Evolutionary conservation across 2,113 vertebrate species (phyloP).

Genomic region (Cygnus buccinator): DNA sequence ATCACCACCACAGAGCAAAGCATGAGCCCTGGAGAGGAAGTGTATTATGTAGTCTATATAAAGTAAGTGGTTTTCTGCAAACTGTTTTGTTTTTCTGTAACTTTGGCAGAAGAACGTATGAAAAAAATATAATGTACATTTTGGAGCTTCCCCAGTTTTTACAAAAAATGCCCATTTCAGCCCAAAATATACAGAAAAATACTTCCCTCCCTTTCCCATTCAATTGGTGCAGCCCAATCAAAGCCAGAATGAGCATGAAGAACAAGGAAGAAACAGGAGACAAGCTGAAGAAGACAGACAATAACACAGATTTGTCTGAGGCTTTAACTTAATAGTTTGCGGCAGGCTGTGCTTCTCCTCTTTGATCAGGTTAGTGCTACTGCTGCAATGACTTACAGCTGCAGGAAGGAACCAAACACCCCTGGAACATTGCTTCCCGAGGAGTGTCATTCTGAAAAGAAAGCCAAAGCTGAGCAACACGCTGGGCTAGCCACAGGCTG

Average conservation of each 20-base stretch:
- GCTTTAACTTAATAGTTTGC: slow-evolving; percentile 27
- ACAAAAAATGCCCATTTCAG: slow-evolving; percentile 14
- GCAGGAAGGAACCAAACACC: slow-evolving; percentile 22
- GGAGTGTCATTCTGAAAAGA: slow-evolving; percentile 7
- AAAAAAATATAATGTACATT: background rate
- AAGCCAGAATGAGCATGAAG: background rate
- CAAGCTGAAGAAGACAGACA: background rate
- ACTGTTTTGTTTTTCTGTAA: slow-evolving; percentile 25
- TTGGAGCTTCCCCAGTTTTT: slow-evolving; percentile 35
- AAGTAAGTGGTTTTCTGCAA: slow-evolving; percentile 40
- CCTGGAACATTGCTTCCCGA: slow-evolving; percentile 35
- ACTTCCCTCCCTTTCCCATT: slow-evolving; percentile 11
- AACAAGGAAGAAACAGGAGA: slow-evolving; percentile 40
- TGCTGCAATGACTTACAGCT: slow-evolving; percentile 40
- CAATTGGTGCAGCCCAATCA: background rate
- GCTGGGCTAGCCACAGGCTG: background rate
- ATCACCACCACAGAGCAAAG: background rate
- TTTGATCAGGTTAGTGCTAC: slow-evolving; percentile 14
- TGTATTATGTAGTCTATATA: slow-evolving; percentile 18
- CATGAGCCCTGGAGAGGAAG: background rate
- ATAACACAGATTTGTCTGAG: slow-evolving; percentile 31
- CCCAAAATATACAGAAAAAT: background rate
- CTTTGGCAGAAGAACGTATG: slow-evolving; percentile 8
- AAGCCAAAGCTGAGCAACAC: slow-evolving; percentile 30
- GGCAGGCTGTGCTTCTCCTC: slow-evolving; percentile 27